Percentiles rank a stretch among this genome's conserved stretches.
These are phyloP conservation scores for Bucco capensis DNA, from an alignment of 2,113 vertebrate genomes.

Conservation along the genomic window DNA sequence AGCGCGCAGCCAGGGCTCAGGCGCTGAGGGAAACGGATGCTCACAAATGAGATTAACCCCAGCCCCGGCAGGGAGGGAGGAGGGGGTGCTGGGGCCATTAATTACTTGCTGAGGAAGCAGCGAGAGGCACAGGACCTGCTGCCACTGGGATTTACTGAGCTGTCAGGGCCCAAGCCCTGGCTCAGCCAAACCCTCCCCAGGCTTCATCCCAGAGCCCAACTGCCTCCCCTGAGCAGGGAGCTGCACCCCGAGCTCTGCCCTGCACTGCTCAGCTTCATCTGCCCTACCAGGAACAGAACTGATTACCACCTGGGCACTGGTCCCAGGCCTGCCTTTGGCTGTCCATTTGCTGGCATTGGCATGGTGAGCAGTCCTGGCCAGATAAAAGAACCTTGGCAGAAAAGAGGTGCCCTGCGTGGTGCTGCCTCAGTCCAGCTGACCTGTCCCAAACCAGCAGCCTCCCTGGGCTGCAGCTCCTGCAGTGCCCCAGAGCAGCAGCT, in stretches of 20 bases:
- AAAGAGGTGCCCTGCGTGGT: fast-evolving
- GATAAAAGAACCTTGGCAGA: not conserved
- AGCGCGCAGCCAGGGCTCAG: fast-evolving
- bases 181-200: not conserved
- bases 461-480: not conserved
- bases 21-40: not conserved
- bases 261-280: no score
- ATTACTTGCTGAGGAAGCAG: not conserved
- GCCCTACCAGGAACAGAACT: not conserved
- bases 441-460: not conserved
- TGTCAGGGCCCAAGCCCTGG: not conserved
- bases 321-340: not conserved
- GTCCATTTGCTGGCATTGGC: not conserved
- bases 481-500: not conserved
- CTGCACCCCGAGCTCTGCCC: not conserved
- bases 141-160: not conserved
- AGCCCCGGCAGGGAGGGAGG: not conserved
- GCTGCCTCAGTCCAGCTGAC: fast-evolving
- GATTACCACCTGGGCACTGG: not conserved
- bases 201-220: fast-evolving
- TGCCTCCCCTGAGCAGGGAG: not conserved
- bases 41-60: not conserved
- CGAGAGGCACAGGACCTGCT: not conserved
- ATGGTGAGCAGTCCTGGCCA: fast-evolving
- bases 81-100: not conserved